A percentile compares a stretch with the other conserved stretches of the same genome.
phyloP scores from a whole-genome alignment of 2,888 invertebrate genomes.

The Pterobdella sp. region DNA sequence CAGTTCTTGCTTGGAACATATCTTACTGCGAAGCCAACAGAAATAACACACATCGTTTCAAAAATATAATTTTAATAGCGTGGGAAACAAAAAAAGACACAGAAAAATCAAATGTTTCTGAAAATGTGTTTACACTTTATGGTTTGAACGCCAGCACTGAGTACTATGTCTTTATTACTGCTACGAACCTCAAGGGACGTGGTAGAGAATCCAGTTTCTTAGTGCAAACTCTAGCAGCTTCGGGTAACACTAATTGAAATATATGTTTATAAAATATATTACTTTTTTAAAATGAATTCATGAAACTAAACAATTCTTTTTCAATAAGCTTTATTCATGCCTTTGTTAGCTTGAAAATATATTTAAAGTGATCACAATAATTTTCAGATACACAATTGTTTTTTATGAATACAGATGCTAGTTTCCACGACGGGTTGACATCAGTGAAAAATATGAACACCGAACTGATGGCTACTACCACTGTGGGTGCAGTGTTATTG shows the following conservation, averaged over 20 bases:
- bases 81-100: neutral
- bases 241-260: neutral
- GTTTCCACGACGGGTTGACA: neutral
- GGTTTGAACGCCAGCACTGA: conserved; percentile 30
- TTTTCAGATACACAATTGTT: neutral
- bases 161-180: conserved; percentile 34
- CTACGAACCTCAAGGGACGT: conserved; percentile 35
- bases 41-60: neutral
- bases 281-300: neutral
- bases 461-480: neutral
- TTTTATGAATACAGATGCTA: neutral
- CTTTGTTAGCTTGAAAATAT: neutral
- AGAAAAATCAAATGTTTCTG: neutral
- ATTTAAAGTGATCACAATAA: neutral
- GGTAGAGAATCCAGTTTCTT: conserved; percentile 33
- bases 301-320: neutral
- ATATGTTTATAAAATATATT: neutral
- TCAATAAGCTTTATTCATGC: neutral
- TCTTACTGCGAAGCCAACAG: neutral
- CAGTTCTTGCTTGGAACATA: neutral
- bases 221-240: conserved; percentile 27
- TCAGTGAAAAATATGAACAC: neutral
- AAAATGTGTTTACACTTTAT: conserved; percentile 11
- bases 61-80: neutral
- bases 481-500: neutral